These are phyloP conservation scores for Drepanosiphum platanoidis DNA, from an alignment of 2,888 invertebrate genomes.

Conservation along the genomic window DNA sequence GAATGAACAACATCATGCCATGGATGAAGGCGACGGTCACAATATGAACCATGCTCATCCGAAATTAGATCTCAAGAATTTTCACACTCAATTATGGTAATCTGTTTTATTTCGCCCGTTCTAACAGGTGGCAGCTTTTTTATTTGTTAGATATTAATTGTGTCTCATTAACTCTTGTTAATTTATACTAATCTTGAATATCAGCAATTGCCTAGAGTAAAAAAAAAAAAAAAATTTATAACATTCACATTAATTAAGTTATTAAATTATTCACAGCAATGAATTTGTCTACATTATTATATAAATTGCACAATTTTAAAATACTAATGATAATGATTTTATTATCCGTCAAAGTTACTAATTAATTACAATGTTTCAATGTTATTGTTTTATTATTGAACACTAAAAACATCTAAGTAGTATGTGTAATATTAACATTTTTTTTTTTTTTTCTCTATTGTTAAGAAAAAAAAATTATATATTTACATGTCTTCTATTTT, in stretches of 20 bases:
- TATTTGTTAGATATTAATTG: constrained; percentile 37
- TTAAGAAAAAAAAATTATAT: constrained; percentile 4
- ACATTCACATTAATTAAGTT: too few species aligned
- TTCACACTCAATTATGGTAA: constrained; percentile 59
- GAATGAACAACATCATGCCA: constrained; percentile 30
- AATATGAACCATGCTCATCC: constrained; percentile 25
- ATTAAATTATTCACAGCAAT: too few species aligned
- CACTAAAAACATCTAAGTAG: background rate
- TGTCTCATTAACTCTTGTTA: constrained; percentile 31
- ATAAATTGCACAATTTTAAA: constrained; percentile 24
- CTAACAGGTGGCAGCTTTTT: constrained; percentile 52
- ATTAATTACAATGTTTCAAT: background rate
- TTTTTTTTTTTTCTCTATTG: background rate
- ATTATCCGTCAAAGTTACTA: background rate
- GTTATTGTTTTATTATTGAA: constrained; percentile 6
- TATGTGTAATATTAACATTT: constrained; percentile 18
- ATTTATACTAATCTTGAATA: constrained; percentile 38
- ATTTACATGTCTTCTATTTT: background rate
- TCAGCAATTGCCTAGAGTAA: constrained; percentile 1
- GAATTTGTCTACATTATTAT: background rate
- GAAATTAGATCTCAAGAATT: constrained; percentile 59
- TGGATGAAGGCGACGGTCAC: constrained; percentile 18
- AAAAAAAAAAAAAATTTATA: constrained; percentile 31
- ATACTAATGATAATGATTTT: background rate
- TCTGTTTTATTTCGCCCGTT: background rate